Evolutionary conservation across 2,888 invertebrate genomes (phyloP), one percentile per base, ranked within the genome.

Genomic region (Trissonchulus sp.): DNA sequence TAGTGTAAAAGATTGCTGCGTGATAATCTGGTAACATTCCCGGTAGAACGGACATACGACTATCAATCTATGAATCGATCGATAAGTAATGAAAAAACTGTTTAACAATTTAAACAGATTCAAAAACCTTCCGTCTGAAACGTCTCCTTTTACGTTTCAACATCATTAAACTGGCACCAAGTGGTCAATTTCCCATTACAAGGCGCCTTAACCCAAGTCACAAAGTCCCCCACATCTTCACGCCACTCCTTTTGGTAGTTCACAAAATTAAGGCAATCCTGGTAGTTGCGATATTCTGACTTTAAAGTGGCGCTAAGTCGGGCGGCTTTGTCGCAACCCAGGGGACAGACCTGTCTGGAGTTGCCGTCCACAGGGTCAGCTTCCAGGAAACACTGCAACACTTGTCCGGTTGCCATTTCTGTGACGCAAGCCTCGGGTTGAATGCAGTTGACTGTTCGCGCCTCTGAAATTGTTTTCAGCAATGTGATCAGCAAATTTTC

Each of bases 81-180:
- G n/a, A n/a, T n/a, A n/a, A n/a, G n/a, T n/a, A n/a, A n/a, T n/a
- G n/a, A n/a, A n/a, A n/a, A n/a, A n/a, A n/a, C n/a, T n/a, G n/a
- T n/a, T n/a, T n/a, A n/a, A n/a, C n/a, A n/a, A n/a, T n/a, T n/a
- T n/a, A n/a, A n/a, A n/a, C n/a, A n/a, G n/a, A n/a, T n/a, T n/a
- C n/a, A n/a, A n/a, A n/a, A n/a, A n/a, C n/a, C 48, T 48, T 23
- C 8, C 23, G 8, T 8, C 23, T 48, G 23, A 23, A 15, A 15
- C 23, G 8, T 23, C 8, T 48, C 23, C 48, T 48, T 8, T 48
- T 48, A 8, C 8, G 23, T 23, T 15, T 48, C 48, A 48, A 48
- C 69, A 76, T 82, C 82, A 68, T 82, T 81, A 79, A 81, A 82
- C 31, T 82, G 80, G 75, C 82, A 82, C 74, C 82, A 82, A 0